Conservation (phyloP, 53 echinoderm and acorn worm species). For the Holothuria leucospilota region DNA sequence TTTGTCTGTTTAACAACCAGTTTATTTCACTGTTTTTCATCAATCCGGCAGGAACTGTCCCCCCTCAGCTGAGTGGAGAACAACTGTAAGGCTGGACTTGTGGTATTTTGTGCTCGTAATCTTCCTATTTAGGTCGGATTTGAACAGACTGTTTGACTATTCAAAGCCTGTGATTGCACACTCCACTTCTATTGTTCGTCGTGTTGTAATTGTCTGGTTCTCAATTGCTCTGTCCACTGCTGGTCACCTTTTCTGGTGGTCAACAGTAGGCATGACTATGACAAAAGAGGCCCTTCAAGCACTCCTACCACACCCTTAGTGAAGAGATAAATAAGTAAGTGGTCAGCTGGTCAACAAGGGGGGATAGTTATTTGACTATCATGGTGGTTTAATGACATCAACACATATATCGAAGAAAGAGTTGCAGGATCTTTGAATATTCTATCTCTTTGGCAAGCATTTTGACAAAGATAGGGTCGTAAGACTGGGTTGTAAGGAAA, state of each 20-base stretch:
- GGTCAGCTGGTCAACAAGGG: background rate
- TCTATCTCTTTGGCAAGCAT: slow-evolving; percentile 31
- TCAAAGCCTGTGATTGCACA: slow-evolving; percentile 15
- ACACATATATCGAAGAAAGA: background rate
- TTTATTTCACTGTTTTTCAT: background rate
- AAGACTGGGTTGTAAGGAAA: too few species aligned
- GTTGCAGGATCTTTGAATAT: slow-evolving; percentile 15
- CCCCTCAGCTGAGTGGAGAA: background rate
- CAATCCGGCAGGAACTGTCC: background rate
- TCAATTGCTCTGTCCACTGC: background rate
- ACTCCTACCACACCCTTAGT: background rate
- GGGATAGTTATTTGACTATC: slow-evolving; percentile 6
- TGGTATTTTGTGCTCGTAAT: slow-evolving; percentile 32
- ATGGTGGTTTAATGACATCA: background rate
- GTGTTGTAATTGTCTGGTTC: slow-evolving; percentile 31
- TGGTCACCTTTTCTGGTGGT: background rate
- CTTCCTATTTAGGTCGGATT: background rate
- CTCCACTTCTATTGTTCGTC: slow-evolving; percentile 20
- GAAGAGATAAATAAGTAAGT: slow-evolving; percentile 25
- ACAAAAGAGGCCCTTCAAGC: background rate
- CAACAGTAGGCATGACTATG: background rate
- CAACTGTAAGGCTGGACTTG: background rate
- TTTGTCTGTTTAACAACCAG: background rate
- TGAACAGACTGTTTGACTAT: background rate
- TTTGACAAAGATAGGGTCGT: too few species aligned